A percentile compares a stretch with the other conserved stretches of the same genome.
phyloP scores from a whole-genome alignment of 2,797 vertebrate genomes.

The Gymnothorax reevesii region DNA sequence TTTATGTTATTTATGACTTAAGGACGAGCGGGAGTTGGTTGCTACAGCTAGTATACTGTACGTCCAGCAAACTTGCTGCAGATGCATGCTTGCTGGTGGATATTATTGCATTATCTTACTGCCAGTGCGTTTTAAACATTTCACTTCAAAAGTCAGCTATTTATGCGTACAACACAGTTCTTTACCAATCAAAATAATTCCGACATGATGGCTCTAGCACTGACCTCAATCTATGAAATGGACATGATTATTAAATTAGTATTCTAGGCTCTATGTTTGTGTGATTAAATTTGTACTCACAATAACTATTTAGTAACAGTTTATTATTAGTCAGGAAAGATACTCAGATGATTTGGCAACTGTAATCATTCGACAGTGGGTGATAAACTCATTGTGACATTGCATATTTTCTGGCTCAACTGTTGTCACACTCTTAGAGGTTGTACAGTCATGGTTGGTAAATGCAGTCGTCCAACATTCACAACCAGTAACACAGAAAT shows the following conservation, averaged over 20 bases:
- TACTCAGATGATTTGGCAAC: background rate
- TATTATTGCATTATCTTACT: background rate
- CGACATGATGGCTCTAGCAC: background rate
- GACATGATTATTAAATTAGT: background rate
- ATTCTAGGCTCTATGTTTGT: background rate
- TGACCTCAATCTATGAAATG: background rate
- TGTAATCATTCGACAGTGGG: background rate
- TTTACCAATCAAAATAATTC: background rate
- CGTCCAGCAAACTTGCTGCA: too few relatives aligned
- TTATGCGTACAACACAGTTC: background rate
- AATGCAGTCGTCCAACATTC: conserved; percentile 15
- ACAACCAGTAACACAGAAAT: too few relatives aligned
- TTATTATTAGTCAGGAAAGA: background rate
- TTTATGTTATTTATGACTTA: too few relatives aligned
- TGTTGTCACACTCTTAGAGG: background rate
- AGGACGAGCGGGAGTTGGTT: too few relatives aligned
- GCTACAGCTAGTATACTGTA: too few relatives aligned
- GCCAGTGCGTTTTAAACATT: background rate
- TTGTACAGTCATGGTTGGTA: background rate
- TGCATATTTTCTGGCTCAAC: background rate
- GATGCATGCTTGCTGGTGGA: background rate
- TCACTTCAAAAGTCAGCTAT: background rate
- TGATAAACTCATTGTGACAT: background rate
- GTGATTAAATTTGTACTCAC: conserved; percentile 13
- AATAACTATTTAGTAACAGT: conserved; percentile 11